Evolutionary conservation across 2,888 invertebrate species (phyloP).

Genomic region (Polia nebulosa): DNA sequence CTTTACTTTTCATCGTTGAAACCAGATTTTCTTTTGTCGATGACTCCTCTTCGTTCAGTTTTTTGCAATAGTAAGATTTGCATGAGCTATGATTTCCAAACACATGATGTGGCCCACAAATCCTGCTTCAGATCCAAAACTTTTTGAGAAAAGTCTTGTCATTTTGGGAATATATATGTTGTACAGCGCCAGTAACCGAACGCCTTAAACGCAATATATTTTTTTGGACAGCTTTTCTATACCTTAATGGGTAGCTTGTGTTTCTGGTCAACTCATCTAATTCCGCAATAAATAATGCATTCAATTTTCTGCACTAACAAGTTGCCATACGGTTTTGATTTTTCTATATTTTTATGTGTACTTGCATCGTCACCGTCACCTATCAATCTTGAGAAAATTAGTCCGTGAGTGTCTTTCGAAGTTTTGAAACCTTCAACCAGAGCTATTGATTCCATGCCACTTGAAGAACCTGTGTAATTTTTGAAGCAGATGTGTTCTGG

Average conservation of each 20-base stretch:
- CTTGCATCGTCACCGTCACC: conserved; percentile 24
- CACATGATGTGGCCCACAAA: conserved; percentile 6
- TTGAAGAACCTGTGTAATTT: conserved; percentile 24
- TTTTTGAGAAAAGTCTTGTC: neutral
- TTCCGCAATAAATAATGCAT: conserved; percentile 24
- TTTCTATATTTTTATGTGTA: conserved; percentile 25
- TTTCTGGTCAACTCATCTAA: conserved; percentile 17
- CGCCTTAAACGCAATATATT: conserved; percentile 2
- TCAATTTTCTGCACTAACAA: conserved; percentile 19
- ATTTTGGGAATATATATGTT: neutral
- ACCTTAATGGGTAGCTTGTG: conserved; percentile 13
- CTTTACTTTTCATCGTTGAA: neutral
- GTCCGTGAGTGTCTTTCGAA: neutral
- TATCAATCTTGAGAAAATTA: conserved; percentile 19
- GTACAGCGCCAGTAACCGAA: conserved; percentile 24
- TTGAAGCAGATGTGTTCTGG: conserved; percentile 13
- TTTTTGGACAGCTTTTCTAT: neutral
- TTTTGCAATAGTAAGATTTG: neutral
- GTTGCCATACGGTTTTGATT: conserved; percentile 5
- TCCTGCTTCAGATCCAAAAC: conserved; percentile 4
- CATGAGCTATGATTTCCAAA: conserved; percentile 5
- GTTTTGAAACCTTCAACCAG: conserved; percentile 31
- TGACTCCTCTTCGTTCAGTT: neutral
- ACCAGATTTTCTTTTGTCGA: conserved; percentile 10
- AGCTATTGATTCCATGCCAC: conserved; percentile 19